These are phyloP conservation scores for Heloderma charlesbogerti DNA, from an alignment of 2,113 vertebrate species.

Conservation along the genomic window DNA sequence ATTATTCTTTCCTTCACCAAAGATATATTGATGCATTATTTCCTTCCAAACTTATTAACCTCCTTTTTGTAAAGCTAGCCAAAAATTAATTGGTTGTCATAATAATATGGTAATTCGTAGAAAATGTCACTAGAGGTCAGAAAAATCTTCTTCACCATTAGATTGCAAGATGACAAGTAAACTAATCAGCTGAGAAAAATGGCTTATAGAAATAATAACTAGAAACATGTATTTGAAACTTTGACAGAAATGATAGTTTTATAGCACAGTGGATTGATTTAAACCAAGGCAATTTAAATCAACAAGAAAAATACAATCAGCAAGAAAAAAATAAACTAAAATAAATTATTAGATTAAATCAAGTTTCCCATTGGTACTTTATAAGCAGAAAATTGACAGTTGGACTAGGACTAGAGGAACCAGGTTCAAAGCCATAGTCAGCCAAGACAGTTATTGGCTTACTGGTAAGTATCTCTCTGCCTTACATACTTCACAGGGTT, in stretches of 20 bases:
- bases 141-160: conserved; percentile 17
- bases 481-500: not conserved
- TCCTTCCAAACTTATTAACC: not conserved
- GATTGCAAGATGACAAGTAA: not conserved
- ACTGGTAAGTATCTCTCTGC: not conserved
- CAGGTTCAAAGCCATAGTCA: not conserved
- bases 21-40: not conserved
- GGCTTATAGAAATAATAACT: not conserved
- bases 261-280: too few species aligned
- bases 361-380: not conserved
- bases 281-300: not conserved
- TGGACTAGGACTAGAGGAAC: not conserved
- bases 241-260: not conserved
- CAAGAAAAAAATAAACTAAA: not conserved
- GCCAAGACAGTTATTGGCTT: not conserved
- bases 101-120: conserved; percentile 4
- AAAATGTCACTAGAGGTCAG: conserved; percentile 24
- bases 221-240: not conserved
- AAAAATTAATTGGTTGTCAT: not conserved
- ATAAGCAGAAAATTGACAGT: not conserved
- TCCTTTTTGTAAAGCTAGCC: not conserved
- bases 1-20: not conserved
- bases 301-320: not conserved
- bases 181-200: not conserved
- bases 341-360: not conserved